A percentile compares a stretch with the other conserved stretches of the same genome.
Evolutionary conservation across 2,797 vertebrate genomes (phyloP).

Genomic region (Gambelia wislizenii): DNA sequence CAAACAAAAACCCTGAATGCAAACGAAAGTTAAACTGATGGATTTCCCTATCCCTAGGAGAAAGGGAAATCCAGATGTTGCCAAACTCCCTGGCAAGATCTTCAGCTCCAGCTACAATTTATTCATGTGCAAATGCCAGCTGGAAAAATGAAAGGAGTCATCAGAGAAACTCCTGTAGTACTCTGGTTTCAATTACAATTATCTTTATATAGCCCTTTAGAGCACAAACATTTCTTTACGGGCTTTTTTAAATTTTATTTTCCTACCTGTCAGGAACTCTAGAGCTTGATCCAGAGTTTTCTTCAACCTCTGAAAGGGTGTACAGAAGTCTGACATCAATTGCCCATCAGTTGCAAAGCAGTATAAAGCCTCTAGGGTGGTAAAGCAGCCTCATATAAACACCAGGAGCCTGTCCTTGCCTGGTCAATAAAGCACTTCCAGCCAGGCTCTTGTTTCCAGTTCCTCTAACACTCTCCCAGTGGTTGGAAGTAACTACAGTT

Average conservation of each 20-base stretch:
- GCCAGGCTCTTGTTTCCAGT: not conserved
- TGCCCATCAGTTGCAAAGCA: not conserved
- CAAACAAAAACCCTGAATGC: too few species aligned
- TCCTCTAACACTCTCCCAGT: not conserved
- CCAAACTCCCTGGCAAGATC: not conserved
- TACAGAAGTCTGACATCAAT: not conserved
- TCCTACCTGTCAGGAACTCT: not conserved
- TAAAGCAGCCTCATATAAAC: not conserved
- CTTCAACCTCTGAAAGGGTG: not conserved
- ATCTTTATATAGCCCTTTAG: not conserved
- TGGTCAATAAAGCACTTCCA: not conserved
- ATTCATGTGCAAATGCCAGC: not conserved
- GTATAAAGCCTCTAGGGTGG: not conserved
- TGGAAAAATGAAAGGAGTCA: not conserved
- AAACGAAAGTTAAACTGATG: not conserved
- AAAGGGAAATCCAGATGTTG: not conserved
- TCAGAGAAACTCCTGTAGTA: not conserved
- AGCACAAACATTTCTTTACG: not conserved
- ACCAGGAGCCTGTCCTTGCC: not conserved
- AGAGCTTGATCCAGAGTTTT: not conserved
- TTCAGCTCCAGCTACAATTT: not conserved
- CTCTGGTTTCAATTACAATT: not conserved
- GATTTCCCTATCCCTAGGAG: not conserved
- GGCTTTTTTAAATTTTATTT: not conserved
- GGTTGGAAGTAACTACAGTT: not conserved